Evolutionary conservation across 1,140 invertebrate genomes (phyloP).

Genomic region (Laupala kohalensis): DNA sequence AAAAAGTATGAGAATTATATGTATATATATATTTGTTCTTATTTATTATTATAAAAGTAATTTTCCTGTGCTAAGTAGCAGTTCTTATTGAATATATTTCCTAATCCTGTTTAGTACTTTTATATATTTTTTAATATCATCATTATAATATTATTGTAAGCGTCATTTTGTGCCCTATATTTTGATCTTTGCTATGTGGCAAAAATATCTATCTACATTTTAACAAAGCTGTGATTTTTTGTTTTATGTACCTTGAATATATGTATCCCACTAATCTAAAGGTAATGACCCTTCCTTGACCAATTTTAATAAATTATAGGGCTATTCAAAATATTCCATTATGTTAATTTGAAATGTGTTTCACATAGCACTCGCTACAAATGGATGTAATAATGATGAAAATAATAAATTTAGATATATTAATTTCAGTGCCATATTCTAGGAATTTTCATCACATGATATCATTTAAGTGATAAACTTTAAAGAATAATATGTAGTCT

Average conservation of each 20-base stretch:
- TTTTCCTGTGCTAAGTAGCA: constrained; percentile 2
- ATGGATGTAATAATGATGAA: not conserved
- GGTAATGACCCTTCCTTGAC: not conserved
- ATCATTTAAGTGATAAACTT: not conserved
- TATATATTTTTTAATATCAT: not conserved
- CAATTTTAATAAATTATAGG: not conserved
- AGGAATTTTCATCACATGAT: not conserved
- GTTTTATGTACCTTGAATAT: not conserved
- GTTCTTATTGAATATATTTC: not conserved
- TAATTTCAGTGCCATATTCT: not conserved
- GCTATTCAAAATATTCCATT: not conserved
- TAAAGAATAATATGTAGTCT: not conserved
- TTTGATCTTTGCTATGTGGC: constrained; percentile 7
- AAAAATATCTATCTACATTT: constrained; percentile 5
- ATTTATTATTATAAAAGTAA: not conserved
- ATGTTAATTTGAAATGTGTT: not conserved
- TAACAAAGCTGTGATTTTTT: constrained; percentile 5
- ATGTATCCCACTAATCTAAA: not conserved
- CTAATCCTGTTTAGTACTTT: not conserved
- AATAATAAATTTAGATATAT: not conserved
- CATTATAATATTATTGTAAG: constrained; percentile 7
- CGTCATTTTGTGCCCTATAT: constrained; percentile 9
- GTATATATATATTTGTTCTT: not conserved
- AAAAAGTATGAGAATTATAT: not conserved
- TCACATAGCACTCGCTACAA: not conserved